Conservation (phyloP, 2,888 invertebrate genomes). For the Hypomecis atomaria region DNA sequence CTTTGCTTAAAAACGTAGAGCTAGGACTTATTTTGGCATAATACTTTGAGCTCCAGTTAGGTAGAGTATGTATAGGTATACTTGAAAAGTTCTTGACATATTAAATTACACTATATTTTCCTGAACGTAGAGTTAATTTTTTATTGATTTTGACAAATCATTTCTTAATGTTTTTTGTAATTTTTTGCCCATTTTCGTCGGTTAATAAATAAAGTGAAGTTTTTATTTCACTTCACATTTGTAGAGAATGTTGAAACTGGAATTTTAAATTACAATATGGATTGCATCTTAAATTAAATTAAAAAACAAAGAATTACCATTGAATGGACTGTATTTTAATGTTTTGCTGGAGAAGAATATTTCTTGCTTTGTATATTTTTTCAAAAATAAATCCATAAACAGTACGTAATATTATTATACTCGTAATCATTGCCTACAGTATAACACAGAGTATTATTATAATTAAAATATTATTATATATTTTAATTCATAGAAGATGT, state of each 20-base stretch:
- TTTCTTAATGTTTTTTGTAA: not conserved
- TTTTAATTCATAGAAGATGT: too few relatives aligned
- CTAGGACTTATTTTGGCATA: not conserved
- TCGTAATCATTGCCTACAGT: too few relatives aligned
- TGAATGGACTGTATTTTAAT: not conserved
- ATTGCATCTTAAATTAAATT: constrained; percentile 1
- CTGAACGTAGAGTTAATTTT: not conserved
- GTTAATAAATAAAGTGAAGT: constrained; percentile 28
- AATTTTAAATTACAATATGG: constrained; percentile 5
- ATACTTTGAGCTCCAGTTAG: not conserved
- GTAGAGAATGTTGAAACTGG: constrained; percentile 2
- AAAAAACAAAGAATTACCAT: not conserved
- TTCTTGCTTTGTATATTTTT: too few relatives aligned
- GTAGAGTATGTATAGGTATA: not conserved
- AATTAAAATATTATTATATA: too few relatives aligned
- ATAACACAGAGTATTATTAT: too few relatives aligned
- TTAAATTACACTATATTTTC: not conserved
- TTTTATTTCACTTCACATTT: constrained; percentile 19
- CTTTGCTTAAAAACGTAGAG: not conserved
- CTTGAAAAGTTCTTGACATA: not conserved
- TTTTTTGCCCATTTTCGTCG: constrained; percentile 14
- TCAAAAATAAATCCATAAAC: too few relatives aligned
- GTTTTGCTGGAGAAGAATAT: too few relatives aligned
- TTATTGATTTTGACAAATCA: not conserved
- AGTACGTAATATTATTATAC: too few relatives aligned